phyloP scores from a whole-genome alignment of 2,797 vertebrate species.

The Gadopsis marmoratus region DNA sequence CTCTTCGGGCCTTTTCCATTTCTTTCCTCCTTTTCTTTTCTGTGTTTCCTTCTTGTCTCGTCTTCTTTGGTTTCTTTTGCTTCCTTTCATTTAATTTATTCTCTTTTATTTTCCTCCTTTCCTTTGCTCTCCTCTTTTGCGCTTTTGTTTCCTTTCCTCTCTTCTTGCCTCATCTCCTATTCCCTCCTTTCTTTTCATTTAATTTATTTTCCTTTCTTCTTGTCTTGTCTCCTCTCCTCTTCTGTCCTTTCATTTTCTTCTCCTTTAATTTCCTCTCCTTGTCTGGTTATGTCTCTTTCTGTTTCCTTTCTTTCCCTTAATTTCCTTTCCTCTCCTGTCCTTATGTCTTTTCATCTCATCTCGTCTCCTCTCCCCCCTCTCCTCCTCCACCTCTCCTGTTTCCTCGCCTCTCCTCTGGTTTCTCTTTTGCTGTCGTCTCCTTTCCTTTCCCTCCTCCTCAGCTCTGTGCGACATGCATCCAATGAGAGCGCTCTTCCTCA shows the following conservation, averaged over 20 bases:
- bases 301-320: neutral
- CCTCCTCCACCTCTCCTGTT: fast-evolving
- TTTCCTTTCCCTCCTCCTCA: conserved; percentile 61
- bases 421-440: neutral
- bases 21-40: too few relatives aligned
- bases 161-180: too few relatives aligned
- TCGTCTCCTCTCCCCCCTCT: neutral
- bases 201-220: neutral
- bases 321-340: neutral
- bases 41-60: neutral
- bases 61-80: neutral
- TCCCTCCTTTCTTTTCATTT: neutral
- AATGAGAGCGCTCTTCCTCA: conserved; percentile 96
- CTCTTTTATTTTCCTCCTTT: too few relatives aligned
- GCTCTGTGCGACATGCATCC: conserved; percentile 97
- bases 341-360: neutral
- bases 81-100: too few relatives aligned
- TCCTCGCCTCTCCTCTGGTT: neutral
- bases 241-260: neutral
- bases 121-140: neutral
- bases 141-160: too few relatives aligned
- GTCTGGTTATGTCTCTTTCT: too few relatives aligned
- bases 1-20: neutral
- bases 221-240: conserved; percentile 55
- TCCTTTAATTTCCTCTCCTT: neutral